Conservation (phyloP, 2,888 invertebrate species). For the Amaurobius ferox region DNA sequence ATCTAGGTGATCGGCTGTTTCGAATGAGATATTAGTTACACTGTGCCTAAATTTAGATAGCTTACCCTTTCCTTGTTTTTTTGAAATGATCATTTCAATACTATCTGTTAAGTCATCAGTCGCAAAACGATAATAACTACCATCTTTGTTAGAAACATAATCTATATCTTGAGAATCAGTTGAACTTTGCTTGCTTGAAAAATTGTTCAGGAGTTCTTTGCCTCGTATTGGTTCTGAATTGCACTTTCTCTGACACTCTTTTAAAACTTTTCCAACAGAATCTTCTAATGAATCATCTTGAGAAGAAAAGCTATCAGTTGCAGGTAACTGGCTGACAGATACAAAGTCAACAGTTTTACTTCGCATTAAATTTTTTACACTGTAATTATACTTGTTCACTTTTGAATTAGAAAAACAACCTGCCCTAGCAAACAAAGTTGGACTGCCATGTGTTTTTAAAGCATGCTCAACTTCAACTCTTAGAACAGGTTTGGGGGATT, state of each 20-base stretch:
- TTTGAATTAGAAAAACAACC: constrained; percentile 63
- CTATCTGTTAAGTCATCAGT: constrained; percentile 69
- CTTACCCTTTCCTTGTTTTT: constrained; percentile 64
- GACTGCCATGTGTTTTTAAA: constrained; percentile 62
- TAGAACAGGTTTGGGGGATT: constrained; percentile 55
- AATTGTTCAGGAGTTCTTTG: constrained; percentile 44
- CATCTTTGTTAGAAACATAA: constrained; percentile 64
- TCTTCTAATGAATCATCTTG: constrained; percentile 73
- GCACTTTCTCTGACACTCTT: constrained; percentile 57
- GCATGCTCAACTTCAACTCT: constrained; percentile 69
- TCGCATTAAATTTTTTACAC: constrained; percentile 63
- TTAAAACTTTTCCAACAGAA: constrained; percentile 61
- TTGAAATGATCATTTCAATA: constrained; percentile 71
- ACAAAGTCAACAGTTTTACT: constrained; percentile 73
- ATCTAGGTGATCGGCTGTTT: constrained; percentile 30
- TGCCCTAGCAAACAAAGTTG: constrained; percentile 69
- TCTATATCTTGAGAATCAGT: constrained; percentile 66
- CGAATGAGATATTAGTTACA: constrained; percentile 57
- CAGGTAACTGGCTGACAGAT: constrained; percentile 72
- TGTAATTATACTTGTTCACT: constrained; percentile 53
- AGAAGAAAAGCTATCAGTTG: constrained; percentile 72
- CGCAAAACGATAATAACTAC: constrained; percentile 66
- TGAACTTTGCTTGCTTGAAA: constrained; percentile 47
- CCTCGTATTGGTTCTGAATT: constrained; percentile 44
- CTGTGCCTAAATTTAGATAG: constrained; percentile 56